phyloP scores from a whole-genome alignment of 2,797 vertebrate species.

The Epinephelus awoara region DNA sequence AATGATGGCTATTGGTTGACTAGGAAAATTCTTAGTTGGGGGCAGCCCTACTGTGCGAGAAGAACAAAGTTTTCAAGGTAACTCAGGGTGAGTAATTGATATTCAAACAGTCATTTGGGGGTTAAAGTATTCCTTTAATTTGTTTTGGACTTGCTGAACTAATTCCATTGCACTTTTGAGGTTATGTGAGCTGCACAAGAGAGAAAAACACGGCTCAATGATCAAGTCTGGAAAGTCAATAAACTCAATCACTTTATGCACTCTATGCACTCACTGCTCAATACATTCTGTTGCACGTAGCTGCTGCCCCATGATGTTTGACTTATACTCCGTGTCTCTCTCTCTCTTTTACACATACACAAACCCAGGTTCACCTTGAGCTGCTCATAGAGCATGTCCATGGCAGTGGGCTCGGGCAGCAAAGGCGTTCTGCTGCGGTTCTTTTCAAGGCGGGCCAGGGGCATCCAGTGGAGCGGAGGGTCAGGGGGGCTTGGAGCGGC shows the following conservation, averaged over 20 bases:
- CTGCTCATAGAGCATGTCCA: slow-evolving; percentile 83
- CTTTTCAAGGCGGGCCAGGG: slow-evolving; percentile 81
- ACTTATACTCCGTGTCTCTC: not conserved
- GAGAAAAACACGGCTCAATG: slow-evolving; percentile 30
- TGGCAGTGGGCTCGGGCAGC: slow-evolving; percentile 83
- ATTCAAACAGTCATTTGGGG: too few species aligned
- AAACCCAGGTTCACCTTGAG: slow-evolving; percentile 77
- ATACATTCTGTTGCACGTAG: not conserved
- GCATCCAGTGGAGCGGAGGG: slow-evolving; percentile 83
- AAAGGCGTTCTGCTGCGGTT: slow-evolving; percentile 80
- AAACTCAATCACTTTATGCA: slow-evolving; percentile 13
- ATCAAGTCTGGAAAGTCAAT: slow-evolving; percentile 35
- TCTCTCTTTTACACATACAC: slow-evolving; percentile 25
- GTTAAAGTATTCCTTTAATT: not conserved
- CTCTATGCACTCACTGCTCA: slow-evolving; percentile 3
- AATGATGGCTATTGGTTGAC: too few species aligned
- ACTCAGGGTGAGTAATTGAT: too few species aligned
- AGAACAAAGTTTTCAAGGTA: too few species aligned
- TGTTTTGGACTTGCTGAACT: slow-evolving; percentile 19
- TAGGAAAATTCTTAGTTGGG: too few species aligned
- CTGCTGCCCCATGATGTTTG: not conserved
- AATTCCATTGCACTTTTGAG: slow-evolving; percentile 14
- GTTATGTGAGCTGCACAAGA: slow-evolving; percentile 24
- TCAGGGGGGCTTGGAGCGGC: slow-evolving; percentile 65
- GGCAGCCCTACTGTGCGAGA: too few species aligned